Conservation (phyloP, 1,140 invertebrate genomes). For the Asobara japonica region DNA sequence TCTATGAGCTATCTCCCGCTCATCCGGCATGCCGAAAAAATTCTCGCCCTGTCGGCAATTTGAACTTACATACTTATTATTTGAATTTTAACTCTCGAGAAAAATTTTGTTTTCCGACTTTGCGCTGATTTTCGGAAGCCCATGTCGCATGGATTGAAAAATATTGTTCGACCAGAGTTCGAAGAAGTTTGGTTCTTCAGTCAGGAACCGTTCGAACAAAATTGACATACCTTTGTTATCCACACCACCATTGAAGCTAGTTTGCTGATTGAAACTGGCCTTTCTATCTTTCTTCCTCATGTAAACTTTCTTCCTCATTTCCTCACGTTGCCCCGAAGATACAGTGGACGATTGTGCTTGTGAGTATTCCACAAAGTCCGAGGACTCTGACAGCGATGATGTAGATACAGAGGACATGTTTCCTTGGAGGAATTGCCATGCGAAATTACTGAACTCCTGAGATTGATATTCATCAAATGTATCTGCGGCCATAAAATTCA, state of each 20-base stretch:
- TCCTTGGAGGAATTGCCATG: neutral
- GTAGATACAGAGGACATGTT: conserved; percentile 1
- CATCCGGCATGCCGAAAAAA: no score
- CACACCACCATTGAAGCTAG: neutral
- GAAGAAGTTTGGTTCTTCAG: no score
- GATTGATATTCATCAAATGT: neutral
- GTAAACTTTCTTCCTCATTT: neutral
- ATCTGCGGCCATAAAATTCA: no score
- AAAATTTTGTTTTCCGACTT: no score
- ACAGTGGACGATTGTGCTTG: neutral
- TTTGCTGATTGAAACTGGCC: neutral
- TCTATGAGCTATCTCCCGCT: no score
- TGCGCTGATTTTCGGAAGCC: no score
- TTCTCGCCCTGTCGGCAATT: no score
- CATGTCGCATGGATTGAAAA: no score
- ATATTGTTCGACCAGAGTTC: no score
- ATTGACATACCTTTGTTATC: neutral
- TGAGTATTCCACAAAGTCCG: neutral
- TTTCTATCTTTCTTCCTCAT: conserved; percentile 5
- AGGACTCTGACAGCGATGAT: neutral
- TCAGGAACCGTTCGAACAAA: no score
- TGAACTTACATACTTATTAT: no score
- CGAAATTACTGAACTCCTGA: neutral
- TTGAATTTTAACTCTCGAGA: no score
- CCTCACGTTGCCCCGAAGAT: neutral